phyloP scores from a whole-genome alignment of 1,140 invertebrate species.

The Medauroidea extradentata region DNA sequence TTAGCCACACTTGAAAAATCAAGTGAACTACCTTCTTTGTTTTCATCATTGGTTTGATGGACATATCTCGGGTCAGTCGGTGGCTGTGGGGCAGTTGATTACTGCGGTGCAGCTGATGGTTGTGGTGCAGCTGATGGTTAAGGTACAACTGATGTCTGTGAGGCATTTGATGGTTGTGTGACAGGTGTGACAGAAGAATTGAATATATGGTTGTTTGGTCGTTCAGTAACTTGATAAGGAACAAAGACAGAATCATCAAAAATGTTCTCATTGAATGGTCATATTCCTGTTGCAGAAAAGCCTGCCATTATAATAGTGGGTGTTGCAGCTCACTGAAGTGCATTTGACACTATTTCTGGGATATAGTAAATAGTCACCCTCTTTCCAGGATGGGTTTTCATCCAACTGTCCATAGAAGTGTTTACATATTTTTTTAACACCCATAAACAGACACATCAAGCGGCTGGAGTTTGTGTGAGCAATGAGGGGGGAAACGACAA shows the following conservation, averaged over 20 bases:
- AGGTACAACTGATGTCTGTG: no score
- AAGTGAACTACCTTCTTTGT: no score
- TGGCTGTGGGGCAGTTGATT: no score
- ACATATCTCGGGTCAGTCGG: no score
- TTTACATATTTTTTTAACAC: slow-evolving; percentile 28
- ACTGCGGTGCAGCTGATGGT: no score
- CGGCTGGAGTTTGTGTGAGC: slow-evolving; percentile 30
- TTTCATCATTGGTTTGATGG: no score
- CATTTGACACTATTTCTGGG: slow-evolving; percentile 14
- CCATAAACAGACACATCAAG: slow-evolving; percentile 32
- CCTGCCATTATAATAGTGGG: slow-evolving; percentile 10
- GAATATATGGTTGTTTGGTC: no score
- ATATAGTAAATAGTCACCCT: slow-evolving; percentile 25
- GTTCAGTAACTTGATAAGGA: slow-evolving; percentile 14
- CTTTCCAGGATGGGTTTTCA: slow-evolving; percentile 22
- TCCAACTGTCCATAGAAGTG: slow-evolving; percentile 14
- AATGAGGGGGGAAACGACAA: slow-evolving; percentile 34
- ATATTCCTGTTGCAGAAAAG: slow-evolving; percentile 29
- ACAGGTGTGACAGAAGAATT: no score
- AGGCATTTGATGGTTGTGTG: no score
- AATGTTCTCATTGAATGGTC: slow-evolving; percentile 36
- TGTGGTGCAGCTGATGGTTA: no score
- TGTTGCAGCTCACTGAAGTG: slow-evolving; percentile 15
- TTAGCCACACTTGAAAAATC: not conserved
- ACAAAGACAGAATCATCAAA: slow-evolving; percentile 40